A percentile compares a stretch with the other conserved stretches of the same genome.
These are phyloP conservation scores for Apoderus coryli DNA, from an alignment of 2,888 invertebrate species.

Conservation along the genomic window DNA sequence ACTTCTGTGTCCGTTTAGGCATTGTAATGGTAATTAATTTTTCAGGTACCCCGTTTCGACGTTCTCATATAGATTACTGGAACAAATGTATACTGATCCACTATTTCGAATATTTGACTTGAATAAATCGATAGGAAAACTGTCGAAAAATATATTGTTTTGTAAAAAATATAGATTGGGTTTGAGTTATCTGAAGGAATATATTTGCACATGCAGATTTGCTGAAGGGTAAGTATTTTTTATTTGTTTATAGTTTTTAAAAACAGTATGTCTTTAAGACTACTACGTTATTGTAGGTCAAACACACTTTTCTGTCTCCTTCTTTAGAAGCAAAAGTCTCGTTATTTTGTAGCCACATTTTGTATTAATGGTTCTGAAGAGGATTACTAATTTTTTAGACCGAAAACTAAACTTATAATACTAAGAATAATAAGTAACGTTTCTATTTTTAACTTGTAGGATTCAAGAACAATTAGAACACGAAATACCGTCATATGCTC, in stretches of 20 bases:
- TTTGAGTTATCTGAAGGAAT: conserved; percentile 53
- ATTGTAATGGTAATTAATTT: conserved; percentile 10
- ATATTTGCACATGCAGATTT: conserved; percentile 54
- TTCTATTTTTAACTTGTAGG: conserved; percentile 33
- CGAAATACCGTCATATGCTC: conserved; percentile 40
- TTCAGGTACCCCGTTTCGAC: conserved; percentile 66
- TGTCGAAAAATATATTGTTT: conserved; percentile 44
- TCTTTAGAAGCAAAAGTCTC: too few species aligned
- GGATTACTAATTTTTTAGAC: too few species aligned
- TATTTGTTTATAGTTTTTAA: background rate
- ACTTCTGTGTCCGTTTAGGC: background rate
- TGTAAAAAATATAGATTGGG: conserved; percentile 49
- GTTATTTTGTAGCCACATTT: too few species aligned
- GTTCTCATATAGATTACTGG: conserved; percentile 61
- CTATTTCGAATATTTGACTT: conserved; percentile 60
- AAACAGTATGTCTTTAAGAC: background rate
- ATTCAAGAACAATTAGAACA: conserved; percentile 41
- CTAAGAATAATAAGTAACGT: too few species aligned
- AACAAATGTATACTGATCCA: conserved; percentile 63
- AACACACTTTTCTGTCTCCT: too few species aligned
- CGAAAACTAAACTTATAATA: too few species aligned
- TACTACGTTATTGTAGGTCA: too few species aligned
- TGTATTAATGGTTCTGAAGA: too few species aligned
- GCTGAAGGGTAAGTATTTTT: conserved; percentile 39
- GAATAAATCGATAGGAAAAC: conserved; percentile 49